Conservation (phyloP, 2,888 invertebrate species). For the Eupsilia transversa region DNA sequence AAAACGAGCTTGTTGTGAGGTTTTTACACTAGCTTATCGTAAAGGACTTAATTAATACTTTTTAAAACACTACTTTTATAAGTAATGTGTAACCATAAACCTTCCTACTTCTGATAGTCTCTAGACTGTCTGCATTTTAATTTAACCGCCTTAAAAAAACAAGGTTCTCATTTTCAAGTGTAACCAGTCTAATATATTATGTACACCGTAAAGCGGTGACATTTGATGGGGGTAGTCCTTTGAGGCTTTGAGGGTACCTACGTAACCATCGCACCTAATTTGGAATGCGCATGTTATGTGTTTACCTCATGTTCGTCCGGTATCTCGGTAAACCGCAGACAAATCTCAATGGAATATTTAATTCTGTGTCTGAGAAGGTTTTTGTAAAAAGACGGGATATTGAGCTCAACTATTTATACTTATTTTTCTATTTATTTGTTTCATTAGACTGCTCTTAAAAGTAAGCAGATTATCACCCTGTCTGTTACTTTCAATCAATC, state of each 20-base stretch:
- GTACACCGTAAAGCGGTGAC: constrained; percentile 43
- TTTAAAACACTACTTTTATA: background rate
- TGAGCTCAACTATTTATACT: constrained; percentile 6
- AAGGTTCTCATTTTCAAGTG: constrained; percentile 18
- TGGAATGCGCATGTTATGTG: constrained; percentile 42
- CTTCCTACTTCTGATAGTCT: background rate
- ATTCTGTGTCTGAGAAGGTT: background rate
- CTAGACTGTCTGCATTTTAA: background rate
- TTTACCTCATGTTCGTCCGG: constrained; percentile 39
- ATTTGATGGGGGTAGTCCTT: constrained; percentile 55
- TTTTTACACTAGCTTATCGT: background rate
- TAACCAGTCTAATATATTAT: constrained; percentile 20
- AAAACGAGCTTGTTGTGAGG: background rate
- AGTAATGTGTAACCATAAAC: too few relatives aligned
- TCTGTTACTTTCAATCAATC: background rate
- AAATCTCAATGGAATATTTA: constrained; percentile 43
- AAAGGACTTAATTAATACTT: background rate
- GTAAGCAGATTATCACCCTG: background rate
- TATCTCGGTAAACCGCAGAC: constrained; percentile 34
- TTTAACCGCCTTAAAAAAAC: constrained; percentile 11
- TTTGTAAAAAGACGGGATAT: background rate
- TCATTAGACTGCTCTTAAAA: too few relatives aligned
- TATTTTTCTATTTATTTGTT: too few relatives aligned
- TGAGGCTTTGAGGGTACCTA: constrained; percentile 36
- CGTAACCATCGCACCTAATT: constrained; percentile 46